phyloP scores from a whole-genome alignment of 2,797 vertebrate genomes.

The Pristis pectinata region DNA sequence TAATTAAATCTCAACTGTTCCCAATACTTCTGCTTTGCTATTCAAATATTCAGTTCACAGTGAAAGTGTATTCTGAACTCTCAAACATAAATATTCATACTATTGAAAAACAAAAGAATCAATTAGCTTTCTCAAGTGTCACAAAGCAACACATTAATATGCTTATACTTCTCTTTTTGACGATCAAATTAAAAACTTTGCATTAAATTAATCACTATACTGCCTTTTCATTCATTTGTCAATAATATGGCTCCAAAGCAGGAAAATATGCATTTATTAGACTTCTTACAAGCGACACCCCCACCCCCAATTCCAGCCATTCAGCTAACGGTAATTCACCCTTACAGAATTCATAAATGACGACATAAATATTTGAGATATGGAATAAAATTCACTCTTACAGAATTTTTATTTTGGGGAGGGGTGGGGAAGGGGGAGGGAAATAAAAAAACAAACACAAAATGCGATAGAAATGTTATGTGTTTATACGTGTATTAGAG shows the following conservation, averaged over 20 bases:
- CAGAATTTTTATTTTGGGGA: no score
- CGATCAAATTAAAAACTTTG: background rate
- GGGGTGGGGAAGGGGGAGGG: no score
- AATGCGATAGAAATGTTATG: no score
- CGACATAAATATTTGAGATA: no score
- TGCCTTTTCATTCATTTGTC: background rate
- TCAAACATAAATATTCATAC: constrained; percentile 16
- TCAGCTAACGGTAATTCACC: no score
- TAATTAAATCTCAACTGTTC: constrained; percentile 44
- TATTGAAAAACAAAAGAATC: constrained; percentile 48
- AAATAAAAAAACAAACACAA: no score
- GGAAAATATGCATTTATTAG: background rate
- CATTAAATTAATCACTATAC: background rate
- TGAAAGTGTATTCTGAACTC: constrained; percentile 39
- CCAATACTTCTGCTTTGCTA: constrained; percentile 24
- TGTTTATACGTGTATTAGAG: no score
- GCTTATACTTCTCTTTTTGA: background rate
- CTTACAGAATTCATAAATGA: no score
- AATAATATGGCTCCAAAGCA: background rate
- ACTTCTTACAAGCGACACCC: no score
- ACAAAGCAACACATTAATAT: constrained; percentile 41
- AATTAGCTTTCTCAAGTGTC: constrained; percentile 54
- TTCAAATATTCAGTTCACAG: constrained; percentile 42
- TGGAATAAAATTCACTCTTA: no score
- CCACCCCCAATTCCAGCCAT: no score